Evolutionary conservation across 2,797 vertebrate species (phyloP).

Genomic region (Coregonus suidteri): DNA sequence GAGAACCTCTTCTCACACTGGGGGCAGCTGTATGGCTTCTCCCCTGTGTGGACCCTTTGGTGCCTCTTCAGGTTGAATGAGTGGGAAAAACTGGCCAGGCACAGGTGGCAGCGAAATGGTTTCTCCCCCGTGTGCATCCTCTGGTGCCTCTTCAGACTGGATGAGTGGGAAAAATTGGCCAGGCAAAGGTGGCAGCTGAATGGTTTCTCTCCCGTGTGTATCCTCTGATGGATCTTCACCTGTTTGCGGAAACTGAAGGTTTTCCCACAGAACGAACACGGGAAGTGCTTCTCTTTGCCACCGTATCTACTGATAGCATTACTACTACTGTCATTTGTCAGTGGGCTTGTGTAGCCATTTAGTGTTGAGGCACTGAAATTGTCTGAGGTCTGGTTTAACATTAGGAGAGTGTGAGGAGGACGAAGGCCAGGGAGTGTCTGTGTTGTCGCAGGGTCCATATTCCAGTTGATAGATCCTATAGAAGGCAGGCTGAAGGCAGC

Average conservation of each 20-base stretch:
- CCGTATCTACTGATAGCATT: no score
- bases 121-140: background rate
- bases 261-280: background rate
- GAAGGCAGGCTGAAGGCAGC: no score
- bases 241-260: background rate
- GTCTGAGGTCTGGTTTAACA: no score
- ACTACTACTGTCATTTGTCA: no score
- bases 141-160: background rate
- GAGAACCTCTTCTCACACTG: no score
- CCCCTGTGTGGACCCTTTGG: background rate
- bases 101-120: background rate
- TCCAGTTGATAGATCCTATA: background rate
- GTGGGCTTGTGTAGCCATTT: no score
- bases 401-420: no score
- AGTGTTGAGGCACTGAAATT: no score
- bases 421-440: no score
- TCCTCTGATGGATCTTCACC: constrained; percentile 5
- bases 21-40: no score
- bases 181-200: background rate
- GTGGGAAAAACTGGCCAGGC: background rate
- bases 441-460: background rate
- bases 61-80: background rate
- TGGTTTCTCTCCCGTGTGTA: background rate
- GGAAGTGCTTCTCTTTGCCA: background rate
- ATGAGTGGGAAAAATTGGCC: background rate